Evolutionary conservation across 2,113 vertebrate genomes (phyloP).

Genomic region (human (Homo sapiens)): DNA sequence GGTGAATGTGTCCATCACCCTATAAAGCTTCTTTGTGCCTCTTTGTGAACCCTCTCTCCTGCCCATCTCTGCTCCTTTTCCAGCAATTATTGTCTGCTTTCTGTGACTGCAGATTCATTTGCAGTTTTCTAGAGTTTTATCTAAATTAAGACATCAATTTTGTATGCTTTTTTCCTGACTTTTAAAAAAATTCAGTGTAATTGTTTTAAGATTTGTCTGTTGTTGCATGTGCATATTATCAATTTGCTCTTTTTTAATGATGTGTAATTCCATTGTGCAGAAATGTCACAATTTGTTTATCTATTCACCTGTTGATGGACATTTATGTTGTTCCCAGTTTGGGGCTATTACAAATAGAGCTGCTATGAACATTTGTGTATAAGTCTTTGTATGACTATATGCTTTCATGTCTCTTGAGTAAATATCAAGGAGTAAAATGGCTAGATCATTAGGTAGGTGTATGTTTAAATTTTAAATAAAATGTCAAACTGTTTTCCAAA

Average conservation of each 20-base stretch:
- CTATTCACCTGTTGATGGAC: not conserved
- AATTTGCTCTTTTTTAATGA: conserved; percentile 17
- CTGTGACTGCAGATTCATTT: not conserved
- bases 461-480: not conserved
- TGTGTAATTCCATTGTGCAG: not conserved
- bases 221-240: not conserved
- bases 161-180: not conserved
- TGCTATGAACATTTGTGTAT: not conserved
- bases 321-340: not conserved
- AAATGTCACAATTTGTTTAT: not conserved
- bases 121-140: not conserved
- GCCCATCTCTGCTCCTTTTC: not conserved
- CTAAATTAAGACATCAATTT: not conserved
- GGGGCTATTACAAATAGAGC: not conserved
- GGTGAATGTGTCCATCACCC: not conserved
- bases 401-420: not conserved
- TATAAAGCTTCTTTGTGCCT: not conserved
- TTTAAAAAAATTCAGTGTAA: not conserved
- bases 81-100: not conserved
- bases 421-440: not conserved
- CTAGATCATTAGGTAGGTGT: not conserved
- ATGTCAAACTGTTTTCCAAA: not conserved
- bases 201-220: conserved; percentile 36
- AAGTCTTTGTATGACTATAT: not conserved
- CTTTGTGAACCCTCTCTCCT: not conserved